Conservation (phyloP, 1,140 invertebrate species). For the Caenorhabditis remanei region DNA sequence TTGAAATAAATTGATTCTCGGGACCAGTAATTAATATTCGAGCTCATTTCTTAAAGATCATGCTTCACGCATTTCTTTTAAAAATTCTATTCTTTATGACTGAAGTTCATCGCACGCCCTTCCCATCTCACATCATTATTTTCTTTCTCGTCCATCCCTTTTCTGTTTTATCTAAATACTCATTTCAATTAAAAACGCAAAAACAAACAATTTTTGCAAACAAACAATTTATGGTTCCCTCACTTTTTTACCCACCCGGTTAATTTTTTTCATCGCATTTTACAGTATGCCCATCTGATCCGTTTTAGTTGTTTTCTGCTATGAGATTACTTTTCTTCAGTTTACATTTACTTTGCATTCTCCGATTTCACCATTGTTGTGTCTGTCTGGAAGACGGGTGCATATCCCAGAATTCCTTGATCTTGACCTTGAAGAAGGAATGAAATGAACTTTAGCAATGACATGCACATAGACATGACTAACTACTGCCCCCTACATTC, state of each 20-base stretch:
- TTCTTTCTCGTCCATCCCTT: neutral
- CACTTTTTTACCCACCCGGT: neutral
- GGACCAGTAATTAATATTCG: neutral
- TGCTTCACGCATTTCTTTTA: neutral
- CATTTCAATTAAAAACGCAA: constrained; percentile 20
- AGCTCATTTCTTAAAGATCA: neutral
- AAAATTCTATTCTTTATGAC: constrained; percentile 8
- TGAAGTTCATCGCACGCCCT: constrained; percentile 11
- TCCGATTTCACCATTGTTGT: no score
- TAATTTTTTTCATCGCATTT: neutral
- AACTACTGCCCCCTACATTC: neutral
- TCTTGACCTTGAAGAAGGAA: neutral
- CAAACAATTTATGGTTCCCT: neutral
- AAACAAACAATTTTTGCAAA: constrained; percentile 46
- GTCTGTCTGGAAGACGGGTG: no score
- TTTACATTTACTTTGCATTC: no score
- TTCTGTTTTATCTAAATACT: neutral
- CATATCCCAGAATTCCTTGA: no score
- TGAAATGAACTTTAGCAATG: neutral
- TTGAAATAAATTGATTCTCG: neutral
- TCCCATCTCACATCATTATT: constrained; percentile 23
- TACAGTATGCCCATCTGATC: neutral
- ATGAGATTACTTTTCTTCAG: no score
- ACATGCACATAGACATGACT: constrained; percentile 43
- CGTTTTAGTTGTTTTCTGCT: neutral